Evolutionary conservation across 2,888 invertebrate species (phyloP).

Genomic region (Troides oblongomaculatus): DNA sequence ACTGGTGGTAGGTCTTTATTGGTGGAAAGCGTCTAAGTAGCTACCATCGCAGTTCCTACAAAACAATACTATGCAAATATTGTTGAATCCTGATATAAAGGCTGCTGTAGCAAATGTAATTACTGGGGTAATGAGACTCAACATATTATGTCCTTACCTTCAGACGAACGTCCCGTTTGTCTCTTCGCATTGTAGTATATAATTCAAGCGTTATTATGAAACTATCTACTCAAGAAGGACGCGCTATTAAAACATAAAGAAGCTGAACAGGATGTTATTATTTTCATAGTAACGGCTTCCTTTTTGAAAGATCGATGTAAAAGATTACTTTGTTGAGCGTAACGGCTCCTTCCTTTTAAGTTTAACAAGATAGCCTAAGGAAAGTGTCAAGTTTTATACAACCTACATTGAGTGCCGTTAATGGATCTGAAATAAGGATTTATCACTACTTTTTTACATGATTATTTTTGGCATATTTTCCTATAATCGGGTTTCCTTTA

Average conservation of each 20-base stretch:
- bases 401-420: constrained; percentile 21
- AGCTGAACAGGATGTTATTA: constrained; percentile 11
- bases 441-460: background rate
- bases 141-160: too few relatives aligned
- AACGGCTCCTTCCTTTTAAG: constrained; percentile 16
- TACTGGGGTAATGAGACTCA: too few relatives aligned
- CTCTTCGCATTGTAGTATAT: background rate
- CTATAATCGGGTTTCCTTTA: background rate
- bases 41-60: too few relatives aligned
- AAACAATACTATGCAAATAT: too few relatives aligned
- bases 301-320: constrained; percentile 67
- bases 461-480: background rate
- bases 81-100: too few relatives aligned
- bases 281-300: constrained; percentile 32
- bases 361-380: constrained; percentile 25
- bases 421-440: constrained; percentile 8
- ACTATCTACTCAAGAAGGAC: background rate
- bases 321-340: constrained; percentile 65
- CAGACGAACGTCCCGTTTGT: too few relatives aligned
- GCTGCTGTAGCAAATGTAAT: too few relatives aligned
- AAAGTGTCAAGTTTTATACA: constrained; percentile 15
- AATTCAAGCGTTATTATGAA: background rate
- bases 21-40: too few relatives aligned
- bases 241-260: constrained; percentile 5
- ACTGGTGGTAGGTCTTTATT: too few relatives aligned